Conservation (phyloP, 2,888 invertebrate genomes). For the Serripes groenlandicus region DNA sequence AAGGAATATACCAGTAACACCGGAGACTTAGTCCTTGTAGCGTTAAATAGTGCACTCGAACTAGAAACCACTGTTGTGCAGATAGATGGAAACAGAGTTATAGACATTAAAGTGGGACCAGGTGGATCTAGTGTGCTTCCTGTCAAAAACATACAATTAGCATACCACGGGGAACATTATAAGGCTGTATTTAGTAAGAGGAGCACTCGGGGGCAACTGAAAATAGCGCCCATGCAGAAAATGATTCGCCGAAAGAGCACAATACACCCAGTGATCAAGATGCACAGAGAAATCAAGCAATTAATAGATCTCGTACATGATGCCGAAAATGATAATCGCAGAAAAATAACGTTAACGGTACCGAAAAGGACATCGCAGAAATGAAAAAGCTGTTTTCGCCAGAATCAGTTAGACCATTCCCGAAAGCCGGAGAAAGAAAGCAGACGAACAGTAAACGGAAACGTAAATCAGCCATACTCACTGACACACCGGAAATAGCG, state of each 20-base stretch:
- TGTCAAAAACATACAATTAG: not conserved
- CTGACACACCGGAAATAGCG: no score
- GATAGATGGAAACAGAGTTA: conserved; percentile 5
- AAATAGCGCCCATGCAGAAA: no score
- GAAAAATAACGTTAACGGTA: no score
- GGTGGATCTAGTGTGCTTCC: not conserved
- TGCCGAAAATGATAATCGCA: no score
- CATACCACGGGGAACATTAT: conserved; percentile 25
- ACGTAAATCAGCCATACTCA: not conserved
- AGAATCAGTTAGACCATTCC: conserved; percentile 19
- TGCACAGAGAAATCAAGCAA: no score
- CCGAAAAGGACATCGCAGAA: no score
- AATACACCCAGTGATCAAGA: no score
- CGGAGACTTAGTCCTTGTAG: conserved; percentile 33
- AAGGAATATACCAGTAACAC: conserved; percentile 37
- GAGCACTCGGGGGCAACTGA: no score
- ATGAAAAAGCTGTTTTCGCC: not conserved
- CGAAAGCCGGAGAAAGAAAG: conserved; percentile 23
- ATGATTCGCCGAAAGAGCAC: no score
- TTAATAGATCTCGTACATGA: no score
- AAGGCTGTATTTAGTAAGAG: conserved; percentile 3
- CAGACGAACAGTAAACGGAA: not conserved
- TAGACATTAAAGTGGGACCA: conserved; percentile 6
- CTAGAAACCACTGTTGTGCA: conserved; percentile 1
- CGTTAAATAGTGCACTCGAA: conserved; percentile 20